Conservation (phyloP, 2,113 vertebrate genomes). For the Thermophis baileyi region DNA sequence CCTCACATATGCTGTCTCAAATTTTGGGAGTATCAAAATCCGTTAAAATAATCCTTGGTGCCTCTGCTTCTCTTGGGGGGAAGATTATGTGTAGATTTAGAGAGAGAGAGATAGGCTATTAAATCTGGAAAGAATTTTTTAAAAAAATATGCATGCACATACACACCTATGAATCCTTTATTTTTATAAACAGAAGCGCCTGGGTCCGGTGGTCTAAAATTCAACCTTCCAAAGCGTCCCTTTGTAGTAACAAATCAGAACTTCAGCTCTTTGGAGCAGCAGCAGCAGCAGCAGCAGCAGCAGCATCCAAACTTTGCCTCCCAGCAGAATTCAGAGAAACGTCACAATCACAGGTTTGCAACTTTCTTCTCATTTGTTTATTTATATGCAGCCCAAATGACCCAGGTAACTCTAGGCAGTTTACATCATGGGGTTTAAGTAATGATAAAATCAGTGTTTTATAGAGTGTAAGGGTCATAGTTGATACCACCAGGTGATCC, state of each 20-base stretch:
- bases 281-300: slow-evolving; percentile 47
- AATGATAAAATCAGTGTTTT: not conserved
- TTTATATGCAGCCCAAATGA: not conserved
- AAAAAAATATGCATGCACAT: not conserved
- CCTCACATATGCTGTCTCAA: not conserved
- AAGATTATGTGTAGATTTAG: not conserved
- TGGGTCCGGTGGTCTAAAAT: slow-evolving; percentile 80
- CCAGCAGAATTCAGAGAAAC: slow-evolving; percentile 57
- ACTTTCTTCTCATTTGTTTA: fast-evolving
- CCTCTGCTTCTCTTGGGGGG: not conserved
- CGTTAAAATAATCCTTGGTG: not conserved
- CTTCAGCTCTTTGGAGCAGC: slow-evolving; percentile 60
- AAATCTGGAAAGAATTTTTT: not conserved
- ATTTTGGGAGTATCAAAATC: not conserved
- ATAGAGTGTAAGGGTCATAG: not conserved
- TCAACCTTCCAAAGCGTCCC: slow-evolving; percentile 85
- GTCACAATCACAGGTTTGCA: slow-evolving; percentile 59
- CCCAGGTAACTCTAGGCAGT: not conserved
- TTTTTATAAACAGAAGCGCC: slow-evolving; percentile 74
- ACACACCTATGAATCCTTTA: not conserved
- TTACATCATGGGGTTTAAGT: not conserved
- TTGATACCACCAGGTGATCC: not conserved
- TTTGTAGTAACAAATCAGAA: slow-evolving; percentile 76
- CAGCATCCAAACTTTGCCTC: slow-evolving; percentile 47
- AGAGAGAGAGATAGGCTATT: not conserved